Percentiles rank a stretch among this genome's conserved stretches.
These are phyloP conservation scores for Cosmia pyralina DNA, from an alignment of 2,888 invertebrate species.

Conservation along the genomic window DNA sequence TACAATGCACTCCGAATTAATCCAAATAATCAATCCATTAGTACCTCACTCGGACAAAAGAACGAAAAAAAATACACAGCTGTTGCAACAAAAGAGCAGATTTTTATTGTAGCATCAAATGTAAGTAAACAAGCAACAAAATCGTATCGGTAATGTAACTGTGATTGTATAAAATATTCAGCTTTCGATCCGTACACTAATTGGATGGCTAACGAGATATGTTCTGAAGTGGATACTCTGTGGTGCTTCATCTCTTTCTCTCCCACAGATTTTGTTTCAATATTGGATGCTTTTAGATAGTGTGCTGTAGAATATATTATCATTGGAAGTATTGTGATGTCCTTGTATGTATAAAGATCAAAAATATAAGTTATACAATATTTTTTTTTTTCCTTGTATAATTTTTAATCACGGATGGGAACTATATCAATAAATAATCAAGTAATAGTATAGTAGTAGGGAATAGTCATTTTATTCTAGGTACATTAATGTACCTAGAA, in stretches of 20 bases:
- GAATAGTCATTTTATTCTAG: too few relatives aligned
- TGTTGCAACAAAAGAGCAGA: conserved; percentile 18
- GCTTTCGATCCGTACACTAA: conserved; percentile 70
- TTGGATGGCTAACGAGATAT: conserved; percentile 75
- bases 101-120: conserved; percentile 26
- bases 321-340: not conserved
- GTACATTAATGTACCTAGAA: too few relatives aligned
- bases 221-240: conserved; percentile 66
- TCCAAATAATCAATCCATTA: not conserved
- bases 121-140: conserved; percentile 59
- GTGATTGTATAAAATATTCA: conserved; percentile 73
- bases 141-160: conserved; percentile 60
- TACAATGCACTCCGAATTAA: not conserved
- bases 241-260: conserved; percentile 57
- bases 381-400: not conserved
- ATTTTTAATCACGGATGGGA: not conserved
- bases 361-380: too few relatives aligned
- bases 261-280: conserved; percentile 41
- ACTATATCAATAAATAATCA: too few relatives aligned
- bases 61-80: not conserved
- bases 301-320: conserved; percentile 37
- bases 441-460: too few relatives aligned
- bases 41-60: not conserved
- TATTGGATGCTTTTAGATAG: conserved; percentile 36
- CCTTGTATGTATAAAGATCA: not conserved